phyloP scores from a whole-genome alignment of 2,113 vertebrate species.

The Rana temporaria region DNA sequence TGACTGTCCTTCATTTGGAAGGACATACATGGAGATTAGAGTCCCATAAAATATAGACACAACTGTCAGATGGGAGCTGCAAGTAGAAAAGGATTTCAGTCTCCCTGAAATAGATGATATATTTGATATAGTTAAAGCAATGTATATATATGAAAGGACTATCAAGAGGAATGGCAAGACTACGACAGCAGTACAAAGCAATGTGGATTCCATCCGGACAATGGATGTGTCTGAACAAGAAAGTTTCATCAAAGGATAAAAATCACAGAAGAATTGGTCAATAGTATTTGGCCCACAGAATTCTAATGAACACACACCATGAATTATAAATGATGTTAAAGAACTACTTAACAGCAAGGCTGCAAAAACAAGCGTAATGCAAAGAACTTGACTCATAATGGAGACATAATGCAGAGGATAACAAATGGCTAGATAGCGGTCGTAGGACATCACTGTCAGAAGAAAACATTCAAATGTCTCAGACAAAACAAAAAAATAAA shows the following conservation, averaged over 20 bases:
- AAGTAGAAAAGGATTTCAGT: too few relatives aligned
- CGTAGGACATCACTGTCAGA: conserved; percentile 24
- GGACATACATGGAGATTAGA: too few relatives aligned
- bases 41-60: too few relatives aligned
- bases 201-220: not conserved
- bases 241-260: not conserved
- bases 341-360: not conserved
- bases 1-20: too few relatives aligned
- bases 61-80: too few relatives aligned
- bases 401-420: not conserved
- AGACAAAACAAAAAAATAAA: conserved; percentile 2
- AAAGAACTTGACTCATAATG: not conserved
- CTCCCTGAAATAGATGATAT: too few relatives aligned
- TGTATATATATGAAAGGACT: not conserved
- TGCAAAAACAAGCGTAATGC: not conserved
- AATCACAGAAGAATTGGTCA: too few relatives aligned
- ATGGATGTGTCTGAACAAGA: conserved; percentile 2
- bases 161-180: not conserved
- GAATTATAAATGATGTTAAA: not conserved
- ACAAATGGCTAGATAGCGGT: conserved; percentile 26
- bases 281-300: not conserved
- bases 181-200: not conserved
- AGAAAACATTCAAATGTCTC: not conserved
- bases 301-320: not conserved
- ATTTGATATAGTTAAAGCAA: not conserved